Evolutionary conservation across 2,797 vertebrate species (phyloP).

Genomic region (Labeo calbasu): DNA sequence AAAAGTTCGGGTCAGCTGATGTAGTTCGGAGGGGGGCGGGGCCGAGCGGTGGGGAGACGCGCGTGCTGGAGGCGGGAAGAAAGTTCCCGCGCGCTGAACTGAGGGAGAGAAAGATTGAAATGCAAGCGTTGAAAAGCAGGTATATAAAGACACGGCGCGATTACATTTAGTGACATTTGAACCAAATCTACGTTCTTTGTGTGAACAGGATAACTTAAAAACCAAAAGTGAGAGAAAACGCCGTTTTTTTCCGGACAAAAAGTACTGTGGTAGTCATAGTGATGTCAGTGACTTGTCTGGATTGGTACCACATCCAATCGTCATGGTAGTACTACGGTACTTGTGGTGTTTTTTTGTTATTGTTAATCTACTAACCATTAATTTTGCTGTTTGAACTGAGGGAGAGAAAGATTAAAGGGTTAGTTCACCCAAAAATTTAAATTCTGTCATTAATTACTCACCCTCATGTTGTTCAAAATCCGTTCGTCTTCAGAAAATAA

Average conservation of each 20-base stretch:
- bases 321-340: background rate
- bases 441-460: too few relatives aligned
- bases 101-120: background rate
- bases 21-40: slow-evolving; percentile 23
- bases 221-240: background rate
- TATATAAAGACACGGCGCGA: background rate
- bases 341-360: background rate
- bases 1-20: slow-evolving; percentile 19
- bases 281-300: background rate
- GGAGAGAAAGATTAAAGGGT: background rate
- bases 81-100: background rate
- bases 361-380: background rate
- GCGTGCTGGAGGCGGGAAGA: background rate
- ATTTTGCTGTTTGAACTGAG: background rate
- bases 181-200: background rate
- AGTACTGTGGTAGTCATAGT: background rate
- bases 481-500: too few relatives aligned
- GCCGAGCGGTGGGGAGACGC: slow-evolving; percentile 11
- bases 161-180: background rate
- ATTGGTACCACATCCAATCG: background rate
- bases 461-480: too few relatives aligned
- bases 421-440: too few relatives aligned
- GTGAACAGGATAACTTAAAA: background rate
- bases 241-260: background rate
- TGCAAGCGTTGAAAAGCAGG: background rate